These are phyloP conservation scores for Theristus sp. DNA, from an alignment of 2,888 invertebrate species.

Conservation along the genomic window DNA sequence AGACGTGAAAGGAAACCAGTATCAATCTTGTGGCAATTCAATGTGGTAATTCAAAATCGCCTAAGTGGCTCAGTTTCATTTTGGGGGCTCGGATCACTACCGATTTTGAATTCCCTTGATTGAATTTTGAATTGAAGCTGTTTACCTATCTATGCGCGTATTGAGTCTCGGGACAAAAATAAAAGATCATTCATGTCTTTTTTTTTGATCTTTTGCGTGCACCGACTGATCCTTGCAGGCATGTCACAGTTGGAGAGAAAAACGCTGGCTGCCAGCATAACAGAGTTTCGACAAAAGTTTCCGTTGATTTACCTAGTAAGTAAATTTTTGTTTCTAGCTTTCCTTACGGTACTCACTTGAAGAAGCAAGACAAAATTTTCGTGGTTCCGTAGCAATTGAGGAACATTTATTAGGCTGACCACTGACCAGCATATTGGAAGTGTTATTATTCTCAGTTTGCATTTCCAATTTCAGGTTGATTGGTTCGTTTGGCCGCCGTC, in stretches of 20 bases:
- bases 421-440: background rate
- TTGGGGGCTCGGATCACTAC: no score
- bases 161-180: no score
- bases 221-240: constrained; percentile 36
- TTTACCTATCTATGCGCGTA: no score
- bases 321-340: constrained; percentile 3
- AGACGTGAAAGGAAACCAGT: no score
- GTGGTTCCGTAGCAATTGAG: background rate
- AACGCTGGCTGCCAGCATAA: constrained; percentile 37
- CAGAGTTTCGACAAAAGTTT: constrained; percentile 51
- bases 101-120: no score
- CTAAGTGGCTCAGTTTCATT: no score
- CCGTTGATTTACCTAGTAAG: constrained; percentile 51
- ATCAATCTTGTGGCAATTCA: no score
- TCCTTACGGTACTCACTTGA: no score
- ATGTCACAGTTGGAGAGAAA: constrained; percentile 55
- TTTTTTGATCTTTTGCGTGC: no score
- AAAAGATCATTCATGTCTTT: no score
- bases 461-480: constrained; percentile 49
- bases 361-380: background rate
- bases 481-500: constrained; percentile 74
- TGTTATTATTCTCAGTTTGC: constrained; percentile 10
- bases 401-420: background rate
- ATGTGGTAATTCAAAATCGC: no score
- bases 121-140: no score